These are phyloP conservation scores for Simalia tracyae DNA, from an alignment of 2,797 vertebrate species.

Conservation along the genomic window DNA sequence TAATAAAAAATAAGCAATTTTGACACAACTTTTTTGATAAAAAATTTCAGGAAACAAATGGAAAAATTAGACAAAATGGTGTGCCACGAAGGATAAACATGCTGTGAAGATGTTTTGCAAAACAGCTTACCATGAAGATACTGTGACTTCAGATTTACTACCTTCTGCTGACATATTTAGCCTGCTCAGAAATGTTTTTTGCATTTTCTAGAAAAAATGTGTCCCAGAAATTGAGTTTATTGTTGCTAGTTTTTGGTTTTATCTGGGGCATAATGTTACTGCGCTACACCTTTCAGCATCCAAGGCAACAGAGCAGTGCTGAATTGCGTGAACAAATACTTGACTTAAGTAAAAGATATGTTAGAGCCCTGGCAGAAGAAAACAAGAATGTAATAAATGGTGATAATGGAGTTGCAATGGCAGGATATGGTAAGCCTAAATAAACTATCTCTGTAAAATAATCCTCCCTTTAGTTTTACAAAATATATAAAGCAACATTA, in stretches of 20 bases:
- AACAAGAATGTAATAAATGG: conserved; percentile 84
- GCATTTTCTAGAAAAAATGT: conserved; percentile 89
- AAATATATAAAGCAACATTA: not conserved
- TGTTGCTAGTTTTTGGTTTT: conserved; percentile 91
- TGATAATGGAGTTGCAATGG: conserved; percentile 87
- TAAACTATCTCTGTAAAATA: not conserved
- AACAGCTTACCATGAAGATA: conserved; percentile 44
- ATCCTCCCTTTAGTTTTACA: not conserved
- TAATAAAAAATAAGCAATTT: conserved; percentile 18
- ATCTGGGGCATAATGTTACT: conserved; percentile 94
- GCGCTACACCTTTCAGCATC: conserved; percentile 91
- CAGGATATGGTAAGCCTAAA: conserved; percentile 88
- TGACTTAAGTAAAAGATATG: conserved; percentile 93
- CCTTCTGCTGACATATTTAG: conserved; percentile 35
- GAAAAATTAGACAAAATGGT: conserved; percentile 42
- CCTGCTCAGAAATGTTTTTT: conserved; percentile 83
- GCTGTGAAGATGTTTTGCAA: conserved; percentile 45
- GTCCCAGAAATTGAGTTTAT: conserved; percentile 93
- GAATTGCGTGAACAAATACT: conserved; percentile 94
- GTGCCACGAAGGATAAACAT: conserved; percentile 54
- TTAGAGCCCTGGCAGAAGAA: conserved; percentile 94
- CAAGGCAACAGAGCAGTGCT: conserved; percentile 89
- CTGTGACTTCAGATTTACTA: conserved; percentile 46
- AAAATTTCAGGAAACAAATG: conserved; percentile 62
- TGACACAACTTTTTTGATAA: conserved; percentile 42